Evolutionary conservation across 2,797 vertebrate species (phyloP).

Genomic region (Halcyon badia): DNA sequence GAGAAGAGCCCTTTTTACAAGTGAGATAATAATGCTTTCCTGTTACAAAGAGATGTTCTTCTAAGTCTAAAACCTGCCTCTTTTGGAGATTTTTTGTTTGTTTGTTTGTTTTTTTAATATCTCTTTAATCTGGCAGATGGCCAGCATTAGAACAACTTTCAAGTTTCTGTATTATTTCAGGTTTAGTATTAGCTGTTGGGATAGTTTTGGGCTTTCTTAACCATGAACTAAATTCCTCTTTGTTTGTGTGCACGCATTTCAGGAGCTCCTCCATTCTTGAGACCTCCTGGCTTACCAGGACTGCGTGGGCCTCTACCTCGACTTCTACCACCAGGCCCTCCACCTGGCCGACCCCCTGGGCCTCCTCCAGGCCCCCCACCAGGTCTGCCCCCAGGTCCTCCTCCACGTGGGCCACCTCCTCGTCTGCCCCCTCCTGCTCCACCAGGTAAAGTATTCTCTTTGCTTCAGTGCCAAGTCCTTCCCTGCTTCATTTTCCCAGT

Average conservation of each 20-base stretch:
- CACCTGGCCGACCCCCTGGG: conserved; percentile 90
- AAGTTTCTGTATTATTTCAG: background rate
- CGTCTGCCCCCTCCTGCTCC: conserved; percentile 93
- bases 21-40: background rate
- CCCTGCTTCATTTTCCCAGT: background rate
- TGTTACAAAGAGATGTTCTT: background rate
- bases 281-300: conserved; percentile 92
- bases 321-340: conserved; percentile 93
- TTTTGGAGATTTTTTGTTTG: background rate
- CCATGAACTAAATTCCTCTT: background rate
- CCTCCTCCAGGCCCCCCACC: conserved; percentile 96
- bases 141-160: background rate
- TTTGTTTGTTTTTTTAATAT: background rate
- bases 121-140: background rate
- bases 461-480: background rate
- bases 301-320: conserved; percentile 93
- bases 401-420: conserved; percentile 93
- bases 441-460: conserved; percentile 84
- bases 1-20: background rate
- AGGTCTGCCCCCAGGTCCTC: conserved; percentile 94
- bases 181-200: background rate
- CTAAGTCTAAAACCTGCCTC: background rate
- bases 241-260: background rate
- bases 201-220: background rate
- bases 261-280: conserved; percentile 96